phyloP scores from a whole-genome alignment of 2,888 invertebrate species.

The Branchellion lobata region DNA sequence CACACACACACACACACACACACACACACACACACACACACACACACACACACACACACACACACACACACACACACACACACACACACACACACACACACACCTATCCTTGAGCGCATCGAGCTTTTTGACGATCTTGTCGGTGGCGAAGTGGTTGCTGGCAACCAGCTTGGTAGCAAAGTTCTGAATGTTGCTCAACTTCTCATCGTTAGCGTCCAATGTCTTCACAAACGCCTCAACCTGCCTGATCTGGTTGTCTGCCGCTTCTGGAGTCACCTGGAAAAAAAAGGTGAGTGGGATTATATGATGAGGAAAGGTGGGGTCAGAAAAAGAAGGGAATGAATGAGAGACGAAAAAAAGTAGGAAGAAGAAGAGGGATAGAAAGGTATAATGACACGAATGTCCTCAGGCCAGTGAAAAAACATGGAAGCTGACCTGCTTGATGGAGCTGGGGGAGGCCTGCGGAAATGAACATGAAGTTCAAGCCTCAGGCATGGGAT shows the following conservation, averaged over 20 bases:
- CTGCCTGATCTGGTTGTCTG: conserved; percentile 91
- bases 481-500: too few relatives aligned
- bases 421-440: too few relatives aligned
- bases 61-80: not conserved
- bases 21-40: too few relatives aligned
- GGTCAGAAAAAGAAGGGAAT: too few relatives aligned
- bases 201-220: conserved; percentile 99
- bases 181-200: conserved; percentile 91
- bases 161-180: conserved; percentile 83
- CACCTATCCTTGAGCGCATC: conserved; percentile 84
- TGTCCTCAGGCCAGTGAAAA: too few relatives aligned
- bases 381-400: too few relatives aligned
- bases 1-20: not conserved
- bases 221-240: conserved; percentile 98
- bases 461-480: too few relatives aligned
- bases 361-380: not conserved
- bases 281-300: too few relatives aligned
- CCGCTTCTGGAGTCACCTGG: conserved; percentile 83
- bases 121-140: conserved; percentile 92
- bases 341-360: too few relatives aligned
- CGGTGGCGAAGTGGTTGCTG: conserved; percentile 91
- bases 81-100: conserved; percentile 3
- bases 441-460: too few relatives aligned
- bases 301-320: too few relatives aligned
- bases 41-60: too few relatives aligned